These are phyloP conservation scores for Tetranychus urticae DNA, from an alignment of 1,140 invertebrate genomes.

Conservation along the genomic window DNA sequence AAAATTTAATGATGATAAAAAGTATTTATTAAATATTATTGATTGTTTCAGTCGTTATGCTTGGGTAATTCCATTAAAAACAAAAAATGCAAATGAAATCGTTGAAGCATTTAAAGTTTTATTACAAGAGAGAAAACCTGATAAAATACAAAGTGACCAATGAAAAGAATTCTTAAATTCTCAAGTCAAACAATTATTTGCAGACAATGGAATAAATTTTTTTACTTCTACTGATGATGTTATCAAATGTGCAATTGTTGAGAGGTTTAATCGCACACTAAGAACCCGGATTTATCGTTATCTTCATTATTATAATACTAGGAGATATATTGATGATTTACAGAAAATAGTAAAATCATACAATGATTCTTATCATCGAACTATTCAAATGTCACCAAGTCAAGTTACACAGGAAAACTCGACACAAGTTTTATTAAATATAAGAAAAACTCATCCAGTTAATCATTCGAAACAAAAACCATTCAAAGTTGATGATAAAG, in stretches of 20 bases:
- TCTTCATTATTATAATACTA: constrained; percentile 20
- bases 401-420: no score
- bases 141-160: constrained; percentile 4
- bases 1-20: constrained; percentile 11
- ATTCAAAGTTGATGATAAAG: no score
- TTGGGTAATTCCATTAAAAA: constrained; percentile 12
- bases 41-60: constrained; percentile 14
- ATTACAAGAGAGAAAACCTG: constrained; percentile 5
- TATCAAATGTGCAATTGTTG: constrained; percentile 22
- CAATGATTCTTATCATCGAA: constrained; percentile 22
- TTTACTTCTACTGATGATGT: constrained; percentile 20
- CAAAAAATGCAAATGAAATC: constrained; percentile 8
- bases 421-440: no score
- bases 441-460: no score
- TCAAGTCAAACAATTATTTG: constrained; percentile 16
- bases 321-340: constrained; percentile 21
- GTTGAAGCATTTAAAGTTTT: constrained; percentile 9
- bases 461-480: no score
- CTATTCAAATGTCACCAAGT: constrained; percentile 15
- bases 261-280: constrained; percentile 25
- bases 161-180: constrained; percentile 8
- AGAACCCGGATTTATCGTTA: constrained; percentile 23
- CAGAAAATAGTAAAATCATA: constrained; percentile 19
- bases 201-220: constrained; percentile 19
- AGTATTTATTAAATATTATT: constrained; percentile 14